Conservation (phyloP, 2,113 vertebrate species). For the Malaclemys terrapin region DNA sequence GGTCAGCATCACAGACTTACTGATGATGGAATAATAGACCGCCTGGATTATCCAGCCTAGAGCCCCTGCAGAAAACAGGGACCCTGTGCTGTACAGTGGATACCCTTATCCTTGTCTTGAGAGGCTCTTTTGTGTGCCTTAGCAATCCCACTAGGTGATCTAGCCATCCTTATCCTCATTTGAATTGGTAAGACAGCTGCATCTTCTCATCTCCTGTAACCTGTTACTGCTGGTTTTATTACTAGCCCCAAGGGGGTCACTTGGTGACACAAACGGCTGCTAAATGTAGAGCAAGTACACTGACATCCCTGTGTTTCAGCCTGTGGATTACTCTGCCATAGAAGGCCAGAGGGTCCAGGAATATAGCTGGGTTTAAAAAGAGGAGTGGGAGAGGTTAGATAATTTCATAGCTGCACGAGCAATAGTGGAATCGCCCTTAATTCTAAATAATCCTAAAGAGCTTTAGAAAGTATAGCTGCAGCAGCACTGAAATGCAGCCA, state of each 20-base stretch:
- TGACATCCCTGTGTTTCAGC: fast-evolving
- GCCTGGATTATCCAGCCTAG: not conserved
- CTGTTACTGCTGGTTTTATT: not conserved
- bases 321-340: not conserved
- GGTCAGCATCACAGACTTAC: not conserved
- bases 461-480: not conserved
- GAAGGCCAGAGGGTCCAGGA: fast-evolving
- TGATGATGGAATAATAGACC: not conserved
- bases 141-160: not conserved
- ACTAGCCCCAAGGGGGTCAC: not conserved
- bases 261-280: not conserved
- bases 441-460: fast-evolving
- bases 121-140: not conserved
- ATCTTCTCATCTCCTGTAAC: not conserved
- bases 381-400: not conserved
- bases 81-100: not conserved
- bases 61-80: not conserved
- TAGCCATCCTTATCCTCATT: not conserved
- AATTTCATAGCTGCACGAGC: not conserved
- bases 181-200: not conserved
- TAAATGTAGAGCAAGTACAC: not conserved
- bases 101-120: not conserved
- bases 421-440: not conserved
- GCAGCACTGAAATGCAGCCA: fast-evolving
- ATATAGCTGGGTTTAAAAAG: fast-evolving